These are phyloP conservation scores for Trachurus trachurus DNA, from an alignment of 2,797 vertebrate genomes.

Conservation along the genomic window DNA sequence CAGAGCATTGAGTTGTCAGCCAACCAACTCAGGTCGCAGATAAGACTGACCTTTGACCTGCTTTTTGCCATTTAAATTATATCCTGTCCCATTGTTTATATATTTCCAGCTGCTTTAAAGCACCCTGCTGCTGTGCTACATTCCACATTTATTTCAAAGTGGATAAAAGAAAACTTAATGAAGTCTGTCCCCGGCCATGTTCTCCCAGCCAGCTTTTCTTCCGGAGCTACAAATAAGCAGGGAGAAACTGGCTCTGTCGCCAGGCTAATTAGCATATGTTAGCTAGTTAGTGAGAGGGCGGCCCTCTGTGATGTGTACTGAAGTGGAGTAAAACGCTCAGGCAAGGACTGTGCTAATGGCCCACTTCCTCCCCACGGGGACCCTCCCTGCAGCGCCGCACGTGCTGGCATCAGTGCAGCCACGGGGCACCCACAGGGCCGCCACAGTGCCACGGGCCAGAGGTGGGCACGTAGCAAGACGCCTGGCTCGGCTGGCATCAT, in stretches of 20 bases:
- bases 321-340: constrained; percentile 82
- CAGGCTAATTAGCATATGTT: constrained; percentile 82
- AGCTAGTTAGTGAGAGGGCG: constrained; percentile 80
- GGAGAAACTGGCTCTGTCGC: constrained; percentile 71
- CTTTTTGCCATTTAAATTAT: too few relatives aligned
- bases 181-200: constrained; percentile 50
- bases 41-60: not conserved
- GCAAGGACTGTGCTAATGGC: constrained; percentile 83
- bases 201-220: constrained; percentile 61
- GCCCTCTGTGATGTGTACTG: constrained; percentile 82
- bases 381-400: constrained; percentile 71
- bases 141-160: constrained; percentile 53
- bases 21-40: constrained; percentile 4
- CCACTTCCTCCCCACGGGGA: constrained; percentile 79
- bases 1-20: constrained; percentile 6
- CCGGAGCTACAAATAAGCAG: constrained; percentile 64
- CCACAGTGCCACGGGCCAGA: constrained; percentile 41
- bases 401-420: constrained; percentile 78
- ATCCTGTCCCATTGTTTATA: not conserved
- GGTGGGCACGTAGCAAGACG: constrained; percentile 44
- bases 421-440: constrained; percentile 63
- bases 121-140: not conserved
- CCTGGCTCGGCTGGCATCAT: constrained; percentile 30
- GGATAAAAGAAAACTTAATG: constrained; percentile 63
- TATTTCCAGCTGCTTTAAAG: constrained; percentile 13